Conservation (phyloP, 92 coral and sea anemone genomes). For the Chrysogorgia sp. region DNA sequence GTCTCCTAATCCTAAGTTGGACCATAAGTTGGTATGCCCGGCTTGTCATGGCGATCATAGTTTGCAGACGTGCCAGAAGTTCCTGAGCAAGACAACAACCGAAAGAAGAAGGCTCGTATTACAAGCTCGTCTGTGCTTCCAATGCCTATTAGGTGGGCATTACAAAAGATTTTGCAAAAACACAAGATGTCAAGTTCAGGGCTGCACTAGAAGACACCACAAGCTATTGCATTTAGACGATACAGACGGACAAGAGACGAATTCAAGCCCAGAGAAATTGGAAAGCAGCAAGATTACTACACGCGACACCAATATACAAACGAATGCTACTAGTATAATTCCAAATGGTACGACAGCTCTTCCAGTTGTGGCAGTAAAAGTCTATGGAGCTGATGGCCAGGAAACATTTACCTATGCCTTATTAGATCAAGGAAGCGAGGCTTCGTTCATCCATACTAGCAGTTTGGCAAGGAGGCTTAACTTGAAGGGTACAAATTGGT, state of each 20-base stretch:
- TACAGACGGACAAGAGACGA: not conserved
- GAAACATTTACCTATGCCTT: too few species aligned
- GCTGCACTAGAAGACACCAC: constrained; percentile 11
- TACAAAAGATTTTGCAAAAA: constrained; percentile 17
- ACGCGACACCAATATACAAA: constrained; percentile 25
- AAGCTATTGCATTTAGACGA: not conserved
- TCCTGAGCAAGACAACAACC: constrained; percentile 2
- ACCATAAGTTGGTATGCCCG: constrained; percentile 8
- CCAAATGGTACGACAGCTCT: constrained; percentile 15
- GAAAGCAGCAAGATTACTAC: not conserved
- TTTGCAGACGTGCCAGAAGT: not conserved
- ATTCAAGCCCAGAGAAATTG: not conserved
- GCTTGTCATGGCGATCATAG: constrained; percentile 9
- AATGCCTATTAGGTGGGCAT: constrained; percentile 18
- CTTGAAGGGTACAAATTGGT: constrained; percentile 16
- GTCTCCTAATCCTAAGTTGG: not conserved
- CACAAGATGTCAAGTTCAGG: not conserved
- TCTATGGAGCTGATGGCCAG: constrained; percentile 5
- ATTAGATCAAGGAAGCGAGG: constrained; percentile 31
- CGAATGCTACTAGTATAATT: not conserved
- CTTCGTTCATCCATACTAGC: constrained; percentile 21
- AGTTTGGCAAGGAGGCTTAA: constrained; percentile 9
- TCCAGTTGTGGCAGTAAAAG: constrained; percentile 15
- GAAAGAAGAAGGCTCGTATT: constrained; percentile 15
- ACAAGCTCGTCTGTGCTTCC: constrained; percentile 8